phyloP scores from a whole-genome alignment of 2,113 vertebrate genomes.

The Eonycteris spelaea region DNA sequence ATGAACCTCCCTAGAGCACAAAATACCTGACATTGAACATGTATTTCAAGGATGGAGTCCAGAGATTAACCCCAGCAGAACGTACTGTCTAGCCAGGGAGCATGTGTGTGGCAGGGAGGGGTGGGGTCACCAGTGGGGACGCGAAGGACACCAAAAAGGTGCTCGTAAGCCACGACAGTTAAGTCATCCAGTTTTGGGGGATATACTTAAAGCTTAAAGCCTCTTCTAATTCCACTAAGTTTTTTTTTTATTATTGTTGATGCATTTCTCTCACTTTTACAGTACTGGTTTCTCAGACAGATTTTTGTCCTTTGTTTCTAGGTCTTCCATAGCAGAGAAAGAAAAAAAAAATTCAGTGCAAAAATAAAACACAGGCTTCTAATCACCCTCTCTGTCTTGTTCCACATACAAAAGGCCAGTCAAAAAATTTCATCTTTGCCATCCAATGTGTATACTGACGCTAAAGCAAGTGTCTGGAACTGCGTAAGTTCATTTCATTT shows the following conservation, averaged over 20 bases:
- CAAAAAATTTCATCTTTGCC: slow-evolving; percentile 13
- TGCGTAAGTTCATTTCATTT: neutral
- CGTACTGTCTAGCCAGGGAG: neutral
- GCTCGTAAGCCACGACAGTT: neutral
- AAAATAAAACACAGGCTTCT: neutral
- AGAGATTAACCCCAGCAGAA: neutral
- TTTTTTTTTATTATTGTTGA: neutral
- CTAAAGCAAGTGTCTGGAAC: neutral
- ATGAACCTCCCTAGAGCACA: neutral
- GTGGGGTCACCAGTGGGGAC: fast-evolving
- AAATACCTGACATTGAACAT: neutral
- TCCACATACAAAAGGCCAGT: neutral
- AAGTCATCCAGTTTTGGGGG: too few relatives aligned
- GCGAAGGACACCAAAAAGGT: neutral
- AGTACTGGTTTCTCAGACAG: neutral
- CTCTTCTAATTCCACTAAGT: neutral
- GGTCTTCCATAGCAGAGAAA: neutral
- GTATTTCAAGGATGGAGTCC: neutral
- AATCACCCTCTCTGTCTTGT: neutral
- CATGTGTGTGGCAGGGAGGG: fast-evolving
- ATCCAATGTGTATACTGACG: neutral
- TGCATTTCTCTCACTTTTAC: neutral
- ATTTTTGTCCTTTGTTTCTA: slow-evolving; percentile 1
- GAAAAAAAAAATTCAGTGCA: neutral
- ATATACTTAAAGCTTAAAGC: neutral